Percentiles rank a stretch among this genome's conserved stretches.
Evolutionary conservation across 2,797 vertebrate genomes (phyloP).

Genomic region (Leucoraja ocellata): DNA sequence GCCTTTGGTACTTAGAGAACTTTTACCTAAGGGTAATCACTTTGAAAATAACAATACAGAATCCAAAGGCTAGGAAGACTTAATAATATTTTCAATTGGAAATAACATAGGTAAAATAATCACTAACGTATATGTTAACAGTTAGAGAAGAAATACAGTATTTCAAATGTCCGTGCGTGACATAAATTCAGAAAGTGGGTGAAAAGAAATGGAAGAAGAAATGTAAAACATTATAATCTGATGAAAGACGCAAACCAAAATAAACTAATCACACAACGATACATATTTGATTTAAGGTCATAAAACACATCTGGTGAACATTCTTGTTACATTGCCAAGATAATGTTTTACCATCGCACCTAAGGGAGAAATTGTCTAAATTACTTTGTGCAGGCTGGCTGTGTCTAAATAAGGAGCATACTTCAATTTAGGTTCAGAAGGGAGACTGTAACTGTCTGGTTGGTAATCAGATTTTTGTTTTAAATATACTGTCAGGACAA

Average conservation of each 20-base stretch:
- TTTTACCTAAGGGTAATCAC: background rate
- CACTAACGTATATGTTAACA: background rate
- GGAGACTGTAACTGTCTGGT: constrained; percentile 2
- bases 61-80: background rate
- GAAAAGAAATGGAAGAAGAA: constrained; percentile 17
- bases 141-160: background rate
- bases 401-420: constrained; percentile 17
- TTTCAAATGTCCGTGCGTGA: background rate
- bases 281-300: constrained; percentile 38
- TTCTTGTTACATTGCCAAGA: constrained; percentile 12
- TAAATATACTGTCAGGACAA: background rate
- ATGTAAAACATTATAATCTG: constrained; percentile 31
- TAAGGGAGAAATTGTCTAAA: constrained; percentile 26
- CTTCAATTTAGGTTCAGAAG: constrained; percentile 8
- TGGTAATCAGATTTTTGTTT: background rate
- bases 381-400: background rate
- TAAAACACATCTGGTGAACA: constrained; percentile 27
- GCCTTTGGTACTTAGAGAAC: background rate
- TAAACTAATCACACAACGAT: constrained; percentile 24
- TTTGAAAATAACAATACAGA: background rate
- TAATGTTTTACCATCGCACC: constrained; percentile 10
- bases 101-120: background rate
- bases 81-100: background rate
- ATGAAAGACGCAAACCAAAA: constrained; percentile 32
- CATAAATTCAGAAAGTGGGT: constrained; percentile 4